These are phyloP conservation scores for Lacanobia oleracea DNA, from an alignment of 2,888 invertebrate genomes.

Conservation along the genomic window DNA sequence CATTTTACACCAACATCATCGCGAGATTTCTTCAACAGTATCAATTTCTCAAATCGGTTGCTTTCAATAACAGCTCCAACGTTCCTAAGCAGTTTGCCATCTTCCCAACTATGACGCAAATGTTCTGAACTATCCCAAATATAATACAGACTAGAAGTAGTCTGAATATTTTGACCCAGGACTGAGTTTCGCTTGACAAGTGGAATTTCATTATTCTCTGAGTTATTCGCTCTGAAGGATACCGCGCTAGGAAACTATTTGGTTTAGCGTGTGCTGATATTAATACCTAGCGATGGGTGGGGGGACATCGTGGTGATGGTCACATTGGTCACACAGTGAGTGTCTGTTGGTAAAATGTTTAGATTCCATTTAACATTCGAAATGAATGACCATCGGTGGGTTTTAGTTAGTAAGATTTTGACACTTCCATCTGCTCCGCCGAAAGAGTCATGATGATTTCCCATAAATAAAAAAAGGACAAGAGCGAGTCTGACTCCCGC, in stretches of 20 bases:
- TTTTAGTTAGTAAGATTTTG: too few relatives aligned
- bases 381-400: too few relatives aligned
- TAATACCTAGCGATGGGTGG: slow-evolving; percentile 13
- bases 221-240: slow-evolving; percentile 51
- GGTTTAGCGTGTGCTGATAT: slow-evolving; percentile 32
- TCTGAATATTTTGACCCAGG: slow-evolving; percentile 37
- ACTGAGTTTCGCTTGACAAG: slow-evolving; percentile 33
- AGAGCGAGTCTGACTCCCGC: too few relatives aligned
- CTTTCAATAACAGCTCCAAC: neutral
- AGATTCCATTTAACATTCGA: too few relatives aligned
- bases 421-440: too few relatives aligned
- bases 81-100: neutral
- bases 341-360: neutral
- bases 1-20: neutral
- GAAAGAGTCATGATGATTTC: too few relatives aligned
- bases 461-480: too few relatives aligned
- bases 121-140: slow-evolving; percentile 26
- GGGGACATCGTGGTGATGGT: neutral
- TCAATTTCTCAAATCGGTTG: neutral
- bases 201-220: slow-evolving; percentile 63
- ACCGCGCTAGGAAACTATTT: slow-evolving; percentile 44
- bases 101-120: neutral
- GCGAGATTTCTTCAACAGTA: neutral
- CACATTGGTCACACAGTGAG: slow-evolving; percentile 3
- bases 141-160: slow-evolving; percentile 27